Evolutionary conservation across 2,113 vertebrate species (phyloP).

Genomic region (Sisor rabdophorus): DNA sequence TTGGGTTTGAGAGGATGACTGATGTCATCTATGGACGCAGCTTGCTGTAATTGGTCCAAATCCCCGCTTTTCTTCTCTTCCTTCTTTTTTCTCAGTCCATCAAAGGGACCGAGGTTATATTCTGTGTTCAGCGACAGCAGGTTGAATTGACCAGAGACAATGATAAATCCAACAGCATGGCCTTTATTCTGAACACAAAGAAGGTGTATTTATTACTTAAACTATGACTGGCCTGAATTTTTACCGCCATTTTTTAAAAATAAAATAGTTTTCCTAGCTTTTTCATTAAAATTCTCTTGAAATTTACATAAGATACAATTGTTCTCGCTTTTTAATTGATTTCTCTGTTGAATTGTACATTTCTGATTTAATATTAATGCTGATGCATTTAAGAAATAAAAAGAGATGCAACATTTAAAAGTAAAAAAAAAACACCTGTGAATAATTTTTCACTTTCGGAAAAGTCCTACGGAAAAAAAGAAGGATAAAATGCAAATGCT

Average conservation of each 20-base stretch:
- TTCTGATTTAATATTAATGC: no score
- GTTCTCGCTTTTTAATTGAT: neutral
- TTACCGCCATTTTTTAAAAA: no score
- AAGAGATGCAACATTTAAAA: constrained; percentile 20
- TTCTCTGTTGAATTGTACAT: neutral
- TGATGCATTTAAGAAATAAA: no score
- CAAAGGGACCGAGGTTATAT: constrained; percentile 1
- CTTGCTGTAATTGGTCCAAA: neutral
- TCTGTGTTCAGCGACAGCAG: neutral
- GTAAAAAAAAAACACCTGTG: constrained; percentile 14
- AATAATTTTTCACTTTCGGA: constrained; percentile 43
- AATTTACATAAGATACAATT: neutral
- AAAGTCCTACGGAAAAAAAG: neutral
- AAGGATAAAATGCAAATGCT: neutral
- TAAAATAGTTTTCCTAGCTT: no score
- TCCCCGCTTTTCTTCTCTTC: neutral
- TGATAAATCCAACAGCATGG: constrained; percentile 66
- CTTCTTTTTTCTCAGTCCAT: constrained; percentile 8
- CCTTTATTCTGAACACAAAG: constrained; percentile 68
- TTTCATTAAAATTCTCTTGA: neutral
- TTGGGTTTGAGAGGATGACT: neutral
- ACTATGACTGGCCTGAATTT: neutral
- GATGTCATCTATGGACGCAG: neutral
- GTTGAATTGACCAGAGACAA: constrained; percentile 3
- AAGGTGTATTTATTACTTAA: neutral